phyloP scores from a whole-genome alignment of 2,797 vertebrate genomes.

The Remorina albescens region DNA sequence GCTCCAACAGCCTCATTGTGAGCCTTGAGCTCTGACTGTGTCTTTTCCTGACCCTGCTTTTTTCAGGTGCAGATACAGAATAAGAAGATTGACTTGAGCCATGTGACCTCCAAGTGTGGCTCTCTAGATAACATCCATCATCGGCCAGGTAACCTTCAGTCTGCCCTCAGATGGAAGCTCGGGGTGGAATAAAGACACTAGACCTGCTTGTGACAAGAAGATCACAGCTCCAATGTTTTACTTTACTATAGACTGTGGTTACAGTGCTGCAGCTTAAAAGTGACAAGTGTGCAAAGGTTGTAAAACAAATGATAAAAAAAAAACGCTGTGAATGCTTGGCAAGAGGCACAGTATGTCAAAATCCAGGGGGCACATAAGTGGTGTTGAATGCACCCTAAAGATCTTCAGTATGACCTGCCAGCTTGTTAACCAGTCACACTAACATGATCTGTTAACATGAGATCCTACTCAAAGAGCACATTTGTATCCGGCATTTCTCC shows the following conservation, averaged over 20 bases:
- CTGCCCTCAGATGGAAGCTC: not conserved
- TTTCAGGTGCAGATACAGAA: slow-evolving; percentile 94
- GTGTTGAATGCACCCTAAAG: not conserved
- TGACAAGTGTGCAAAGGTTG: slow-evolving; percentile 2
- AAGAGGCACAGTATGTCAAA: not conserved
- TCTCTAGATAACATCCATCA: slow-evolving; percentile 98
- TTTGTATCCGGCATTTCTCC: not conserved
- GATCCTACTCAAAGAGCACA: not conserved
- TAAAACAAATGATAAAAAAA: not conserved
- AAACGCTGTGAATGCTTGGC: not conserved
- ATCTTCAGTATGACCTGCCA: not conserved
- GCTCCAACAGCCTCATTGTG: not conserved
- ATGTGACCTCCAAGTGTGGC: slow-evolving; percentile 98
- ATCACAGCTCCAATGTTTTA: not conserved
- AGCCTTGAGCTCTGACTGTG: slow-evolving; percentile 25
- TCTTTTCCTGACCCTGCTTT: slow-evolving; percentile 40
- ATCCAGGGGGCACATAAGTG: not conserved
- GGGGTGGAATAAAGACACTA: too few relatives aligned
- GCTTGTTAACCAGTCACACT: not conserved
- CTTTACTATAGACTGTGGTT: slow-evolving; percentile 6
- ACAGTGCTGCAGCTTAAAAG: not conserved
- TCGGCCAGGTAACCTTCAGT: slow-evolving; percentile 90
- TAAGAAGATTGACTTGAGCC: slow-evolving; percentile 99
- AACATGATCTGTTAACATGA: not conserved
- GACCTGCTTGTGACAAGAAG: not conserved